These are phyloP conservation scores for Malacosoma neustria DNA, from an alignment of 2,888 invertebrate genomes.

Conservation along the genomic window DNA sequence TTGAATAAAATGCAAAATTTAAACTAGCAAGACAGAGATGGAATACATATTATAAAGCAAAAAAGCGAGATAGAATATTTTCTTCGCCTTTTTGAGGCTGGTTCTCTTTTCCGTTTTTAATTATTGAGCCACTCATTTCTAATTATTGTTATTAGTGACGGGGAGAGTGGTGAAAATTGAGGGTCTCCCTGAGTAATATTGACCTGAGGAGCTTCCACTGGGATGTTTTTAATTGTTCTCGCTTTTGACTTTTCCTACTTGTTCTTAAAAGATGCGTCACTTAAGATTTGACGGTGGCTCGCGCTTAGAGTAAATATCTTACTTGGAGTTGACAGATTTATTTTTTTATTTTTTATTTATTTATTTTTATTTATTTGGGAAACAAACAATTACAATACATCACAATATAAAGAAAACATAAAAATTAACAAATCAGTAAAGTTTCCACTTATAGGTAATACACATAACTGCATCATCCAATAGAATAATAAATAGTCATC, in stretches of 20 bases:
- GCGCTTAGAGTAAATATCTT: too few species aligned
- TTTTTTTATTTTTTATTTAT: too few species aligned
- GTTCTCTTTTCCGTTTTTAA: slow-evolving; percentile 75
- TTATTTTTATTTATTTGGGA: too few species aligned
- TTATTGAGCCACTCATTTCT: slow-evolving; percentile 77
- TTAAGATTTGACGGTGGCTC: slow-evolving; percentile 64
- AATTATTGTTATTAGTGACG: slow-evolving; percentile 75
- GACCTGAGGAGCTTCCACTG: slow-evolving; percentile 60
- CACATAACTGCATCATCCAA: too few species aligned
- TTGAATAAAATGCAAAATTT: slow-evolving; percentile 29
- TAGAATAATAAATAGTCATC: too few species aligned
- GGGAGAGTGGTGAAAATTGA: slow-evolving; percentile 73
- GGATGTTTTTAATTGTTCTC: slow-evolving; percentile 69
- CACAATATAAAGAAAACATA: too few species aligned
- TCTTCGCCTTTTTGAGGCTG: slow-evolving; percentile 58
- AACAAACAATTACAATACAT: too few species aligned
- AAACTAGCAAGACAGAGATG: slow-evolving; percentile 38
- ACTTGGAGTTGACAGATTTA: too few species aligned
- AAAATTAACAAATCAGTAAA: too few species aligned
- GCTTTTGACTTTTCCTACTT: slow-evolving; percentile 68
- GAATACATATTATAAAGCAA: slow-evolving; percentile 20
- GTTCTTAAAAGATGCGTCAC: slow-evolving; percentile 65
- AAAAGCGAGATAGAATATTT: slow-evolving; percentile 33
- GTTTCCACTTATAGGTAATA: too few species aligned
- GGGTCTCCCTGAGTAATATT: slow-evolving; percentile 66